Evolutionary conservation across 2,797 vertebrate genomes (phyloP).

Genomic region (Siniperca scherzeri): DNA sequence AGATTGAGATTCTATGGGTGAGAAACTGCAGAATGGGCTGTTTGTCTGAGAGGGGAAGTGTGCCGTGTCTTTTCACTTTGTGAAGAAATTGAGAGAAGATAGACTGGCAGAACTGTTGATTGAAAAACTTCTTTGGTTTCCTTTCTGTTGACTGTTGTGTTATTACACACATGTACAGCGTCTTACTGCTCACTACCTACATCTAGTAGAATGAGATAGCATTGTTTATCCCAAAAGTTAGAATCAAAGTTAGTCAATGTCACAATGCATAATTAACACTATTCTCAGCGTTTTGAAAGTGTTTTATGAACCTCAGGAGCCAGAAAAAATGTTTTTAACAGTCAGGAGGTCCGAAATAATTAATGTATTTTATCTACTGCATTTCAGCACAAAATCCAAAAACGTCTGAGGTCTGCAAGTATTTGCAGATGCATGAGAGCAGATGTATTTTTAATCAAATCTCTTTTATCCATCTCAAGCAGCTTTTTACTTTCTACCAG

Average conservation of each 20-base stretch:
- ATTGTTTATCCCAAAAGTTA: background rate
- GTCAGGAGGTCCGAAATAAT: slow-evolving; percentile 15
- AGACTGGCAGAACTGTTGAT: slow-evolving; percentile 22
- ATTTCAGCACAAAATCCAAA: slow-evolving; percentile 1
- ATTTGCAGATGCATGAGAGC: slow-evolving; percentile 34
- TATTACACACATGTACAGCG: background rate
- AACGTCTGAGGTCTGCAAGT: background rate
- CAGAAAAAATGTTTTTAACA: background rate
- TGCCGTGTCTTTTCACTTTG: slow-evolving; percentile 20
- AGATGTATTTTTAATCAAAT: slow-evolving; percentile 35
- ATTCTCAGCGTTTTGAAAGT: background rate
- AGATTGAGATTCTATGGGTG: slow-evolving; percentile 37
- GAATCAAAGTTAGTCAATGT: background rate
- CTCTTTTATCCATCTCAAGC: slow-evolving; percentile 19
- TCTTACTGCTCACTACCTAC: background rate
- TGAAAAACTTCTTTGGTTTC: slow-evolving; percentile 28
- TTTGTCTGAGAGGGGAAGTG: slow-evolving; percentile 23
- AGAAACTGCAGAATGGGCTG: slow-evolving; percentile 23
- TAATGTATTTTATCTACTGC: background rate
- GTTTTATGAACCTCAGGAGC: slow-evolving; percentile 1
- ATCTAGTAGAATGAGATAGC: background rate
- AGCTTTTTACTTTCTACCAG: slow-evolving; percentile 8
- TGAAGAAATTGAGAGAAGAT: slow-evolving; percentile 22
- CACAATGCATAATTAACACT: background rate
- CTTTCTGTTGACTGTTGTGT: background rate